Percentiles rank a stretch among this genome's conserved stretches.
Conservation (phyloP, 2,888 invertebrate species). For the Himalopsyche anomala region DNA sequence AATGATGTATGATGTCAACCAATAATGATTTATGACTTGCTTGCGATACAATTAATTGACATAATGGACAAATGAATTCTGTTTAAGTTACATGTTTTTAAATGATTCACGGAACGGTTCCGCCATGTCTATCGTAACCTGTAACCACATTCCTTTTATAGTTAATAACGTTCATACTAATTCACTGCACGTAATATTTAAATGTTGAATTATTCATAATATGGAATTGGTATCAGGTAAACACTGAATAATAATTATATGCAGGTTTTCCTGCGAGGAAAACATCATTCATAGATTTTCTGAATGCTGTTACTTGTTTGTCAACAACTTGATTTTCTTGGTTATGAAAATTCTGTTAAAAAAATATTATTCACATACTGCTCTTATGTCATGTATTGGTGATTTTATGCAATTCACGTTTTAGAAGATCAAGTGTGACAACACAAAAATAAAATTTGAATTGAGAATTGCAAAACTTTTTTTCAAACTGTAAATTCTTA, state of each 20-base stretch:
- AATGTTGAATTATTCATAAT: neutral
- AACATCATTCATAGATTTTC: constrained; percentile 20
- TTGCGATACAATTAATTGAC: neutral
- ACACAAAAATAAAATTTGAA: no score
- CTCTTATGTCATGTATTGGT: no score
- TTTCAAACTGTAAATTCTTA: no score
- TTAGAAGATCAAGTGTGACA: no score
- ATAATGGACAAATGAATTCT: neutral
- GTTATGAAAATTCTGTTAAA: no score
- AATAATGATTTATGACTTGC: neutral
- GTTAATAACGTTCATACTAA: constrained; percentile 18
- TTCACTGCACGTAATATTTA: constrained; percentile 3
- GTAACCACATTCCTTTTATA: neutral
- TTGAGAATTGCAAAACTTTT: no score
- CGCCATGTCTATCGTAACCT: constrained; percentile 7
- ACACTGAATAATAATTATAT: neutral
- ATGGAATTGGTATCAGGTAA: neutral
- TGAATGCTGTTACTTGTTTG: neutral
- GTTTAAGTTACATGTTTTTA: neutral
- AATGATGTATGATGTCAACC: constrained; percentile 4
- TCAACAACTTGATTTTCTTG: no score
- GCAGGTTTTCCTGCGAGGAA: neutral
- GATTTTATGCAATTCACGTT: no score
- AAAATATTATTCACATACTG: no score
- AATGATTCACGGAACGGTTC: constrained; percentile 7